These are phyloP conservation scores for Gymnocephalus cernua DNA, from an alignment of 2,113 vertebrate species.

Conservation along the genomic window DNA sequence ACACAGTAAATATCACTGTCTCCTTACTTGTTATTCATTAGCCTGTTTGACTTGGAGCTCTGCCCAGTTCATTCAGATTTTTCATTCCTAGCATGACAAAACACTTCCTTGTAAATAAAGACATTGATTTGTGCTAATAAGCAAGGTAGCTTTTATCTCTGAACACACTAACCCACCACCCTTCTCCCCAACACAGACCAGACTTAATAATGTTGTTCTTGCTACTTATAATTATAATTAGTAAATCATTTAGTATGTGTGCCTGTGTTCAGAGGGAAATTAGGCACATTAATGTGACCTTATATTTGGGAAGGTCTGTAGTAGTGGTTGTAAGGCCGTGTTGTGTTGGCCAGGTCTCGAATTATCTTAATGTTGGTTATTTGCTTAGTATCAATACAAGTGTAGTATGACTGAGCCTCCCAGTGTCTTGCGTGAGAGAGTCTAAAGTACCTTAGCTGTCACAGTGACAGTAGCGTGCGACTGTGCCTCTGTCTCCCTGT, in stretches of 20 bases:
- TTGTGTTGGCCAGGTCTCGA: conserved; percentile 12
- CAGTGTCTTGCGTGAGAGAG: conserved; percentile 77
- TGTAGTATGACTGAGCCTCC: conserved; percentile 51
- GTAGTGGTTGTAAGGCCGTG: background rate
- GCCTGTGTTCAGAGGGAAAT: background rate
- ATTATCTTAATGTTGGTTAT: conserved; percentile 15
- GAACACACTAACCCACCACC: background rate
- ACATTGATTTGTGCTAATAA: conserved; percentile 35
- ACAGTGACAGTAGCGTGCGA: conserved; percentile 84
- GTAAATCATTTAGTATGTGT: background rate
- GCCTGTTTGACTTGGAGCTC: conserved; percentile 69
- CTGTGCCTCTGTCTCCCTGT: conserved; percentile 73
- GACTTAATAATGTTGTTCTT: background rate
- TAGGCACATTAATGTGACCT: background rate
- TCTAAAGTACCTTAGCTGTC: conserved; percentile 71
- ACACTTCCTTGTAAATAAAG: conserved; percentile 71
- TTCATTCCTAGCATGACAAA: conserved; percentile 69
- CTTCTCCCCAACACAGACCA: too few relatives aligned
- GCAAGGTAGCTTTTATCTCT: background rate
- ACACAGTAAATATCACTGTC: conserved; percentile 42
- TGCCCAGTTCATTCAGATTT: conserved; percentile 68
- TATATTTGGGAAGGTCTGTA: background rate
- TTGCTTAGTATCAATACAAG: conserved; percentile 22
- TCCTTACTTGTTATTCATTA: conserved; percentile 64
- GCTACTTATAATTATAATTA: background rate